Conservation (phyloP, 2,113 vertebrate species). For the Rhinolophus sinicus region DNA sequence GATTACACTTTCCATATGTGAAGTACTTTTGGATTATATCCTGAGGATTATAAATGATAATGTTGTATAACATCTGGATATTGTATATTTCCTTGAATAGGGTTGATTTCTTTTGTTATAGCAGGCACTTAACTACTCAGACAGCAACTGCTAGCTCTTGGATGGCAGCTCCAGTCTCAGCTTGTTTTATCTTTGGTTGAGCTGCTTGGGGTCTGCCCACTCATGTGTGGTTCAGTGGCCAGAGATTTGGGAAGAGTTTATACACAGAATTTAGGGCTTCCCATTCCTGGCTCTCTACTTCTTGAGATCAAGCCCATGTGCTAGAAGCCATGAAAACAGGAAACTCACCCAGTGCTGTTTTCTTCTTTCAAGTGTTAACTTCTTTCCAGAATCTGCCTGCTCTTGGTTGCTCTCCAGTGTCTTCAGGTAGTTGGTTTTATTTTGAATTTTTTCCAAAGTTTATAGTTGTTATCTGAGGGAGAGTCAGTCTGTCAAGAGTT, state of each 20-base stretch:
- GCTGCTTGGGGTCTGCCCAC: background rate
- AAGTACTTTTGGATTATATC: background rate
- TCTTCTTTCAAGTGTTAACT: background rate
- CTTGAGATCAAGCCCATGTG: background rate
- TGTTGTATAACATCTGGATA: background rate
- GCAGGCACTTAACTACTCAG: background rate
- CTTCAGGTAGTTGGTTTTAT: background rate
- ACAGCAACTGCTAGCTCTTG: background rate
- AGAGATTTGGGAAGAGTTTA: background rate
- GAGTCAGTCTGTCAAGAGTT: background rate
- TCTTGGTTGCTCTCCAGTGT: background rate
- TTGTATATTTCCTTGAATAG: slow-evolving; percentile 41
- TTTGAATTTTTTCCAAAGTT: slow-evolving; percentile 5
- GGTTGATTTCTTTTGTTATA: slow-evolving; percentile 61
- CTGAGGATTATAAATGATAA: background rate
- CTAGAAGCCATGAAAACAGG: background rate
- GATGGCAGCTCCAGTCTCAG: background rate
- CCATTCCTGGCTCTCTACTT: background rate
- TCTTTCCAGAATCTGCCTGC: background rate
- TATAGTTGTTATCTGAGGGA: background rate
- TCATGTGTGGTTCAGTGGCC: background rate
- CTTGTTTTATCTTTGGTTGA: background rate
- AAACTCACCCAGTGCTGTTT: background rate
- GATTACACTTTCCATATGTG: background rate
- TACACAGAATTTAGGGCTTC: background rate